Evolutionary conservation across 2,797 vertebrate genomes (phyloP), one percentile per base, ranked within the genome.

Genomic region (Varecia variegata): DNA sequence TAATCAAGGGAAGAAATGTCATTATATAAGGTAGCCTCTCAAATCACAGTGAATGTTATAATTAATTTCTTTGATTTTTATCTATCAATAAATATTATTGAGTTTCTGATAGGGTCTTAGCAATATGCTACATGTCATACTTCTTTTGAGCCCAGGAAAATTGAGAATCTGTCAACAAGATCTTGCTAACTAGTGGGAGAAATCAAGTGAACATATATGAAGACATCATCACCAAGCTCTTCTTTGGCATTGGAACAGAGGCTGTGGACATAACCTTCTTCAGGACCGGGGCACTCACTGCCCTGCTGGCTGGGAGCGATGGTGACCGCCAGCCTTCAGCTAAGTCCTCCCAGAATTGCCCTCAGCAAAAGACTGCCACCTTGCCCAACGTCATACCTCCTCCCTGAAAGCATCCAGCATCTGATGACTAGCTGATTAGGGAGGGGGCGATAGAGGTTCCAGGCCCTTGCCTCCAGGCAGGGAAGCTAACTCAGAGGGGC

Each of bases 31-130:
- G 50, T 88, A 47, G 32, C 56, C 7, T 65, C 62, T 91, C n/a
- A 82, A 93, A 83, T 21, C 40, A 79, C 27, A 58, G 38, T 73
- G 91, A 86, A 65, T 71, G 35, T 60, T 89, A 30, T 45, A 27
- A 89, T 90, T 68, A 87, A 74, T 95, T 83, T 88, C 7, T 77
- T 74, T 90, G n/a, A 56, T 84, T 76, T 90, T 68, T 85, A 12
- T 43, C 30, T 84, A 56, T 45, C 4, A 27, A 56, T 86, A 56
- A 87, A 68, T 71, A 81, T 32, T 76, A 56, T 70, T 43, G 54
- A 79, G 71, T 35, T 86, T 35, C 47, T 60, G 35, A 68, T 56
- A 88, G 35, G 12, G n/a, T 74, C 10, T 70, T 58, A 85, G 27
- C 40, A 62, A 17, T 35, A 32, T 9, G 21, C 13, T n/a, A 30